A percentile compares a stretch with the other conserved stretches of the same genome.
These are phyloP conservation scores for Globodera rostochiensis DNA, from an alignment of 1,140 invertebrate genomes.

Conservation along the genomic window DNA sequence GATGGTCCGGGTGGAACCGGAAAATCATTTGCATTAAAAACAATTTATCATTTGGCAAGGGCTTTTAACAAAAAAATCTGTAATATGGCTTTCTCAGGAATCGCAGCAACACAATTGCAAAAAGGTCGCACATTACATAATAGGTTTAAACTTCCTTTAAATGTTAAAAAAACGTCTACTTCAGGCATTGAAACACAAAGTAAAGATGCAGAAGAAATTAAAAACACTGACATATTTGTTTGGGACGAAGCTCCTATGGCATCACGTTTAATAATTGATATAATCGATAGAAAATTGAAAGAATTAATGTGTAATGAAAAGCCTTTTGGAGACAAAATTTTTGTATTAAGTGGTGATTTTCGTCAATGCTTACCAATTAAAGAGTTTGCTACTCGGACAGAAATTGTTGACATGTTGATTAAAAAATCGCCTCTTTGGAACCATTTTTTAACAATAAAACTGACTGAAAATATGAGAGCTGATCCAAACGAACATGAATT, in stretches of 20 bases:
- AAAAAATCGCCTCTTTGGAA: conserved; percentile 32
- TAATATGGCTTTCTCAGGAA: conserved; percentile 33
- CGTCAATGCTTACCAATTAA: conserved; percentile 33
- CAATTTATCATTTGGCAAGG: conserved; percentile 30
- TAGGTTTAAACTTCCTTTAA: conserved; percentile 29
- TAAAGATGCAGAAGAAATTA: conserved; percentile 35
- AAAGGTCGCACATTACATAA: conserved; percentile 29
- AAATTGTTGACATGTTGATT: conserved; percentile 14
- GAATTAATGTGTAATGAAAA: conserved; percentile 43
- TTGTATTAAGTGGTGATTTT: conserved; percentile 27
- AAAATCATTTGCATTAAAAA: conserved; percentile 15
- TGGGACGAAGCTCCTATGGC: conserved; percentile 35
- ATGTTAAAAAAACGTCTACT: conserved; percentile 25
- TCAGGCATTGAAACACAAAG: conserved; percentile 25
- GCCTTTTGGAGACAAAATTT: conserved; percentile 33
- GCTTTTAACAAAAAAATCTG: conserved; percentile 20
- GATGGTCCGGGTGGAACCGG: conserved; percentile 21
- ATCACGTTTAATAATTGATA: conserved; percentile 26
- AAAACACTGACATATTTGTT: conserved; percentile 31
- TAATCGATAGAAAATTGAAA: conserved; percentile 35
- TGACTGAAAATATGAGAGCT: conserved; percentile 23
- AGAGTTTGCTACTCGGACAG: conserved; percentile 28
- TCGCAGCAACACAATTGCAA: conserved; percentile 28
- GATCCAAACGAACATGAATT: conserved; percentile 14
- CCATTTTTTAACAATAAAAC: background rate